A percentile compares a stretch with the other conserved stretches of the same genome.
Evolutionary conservation across 1,140 invertebrate species (phyloP).

Genomic region (Centruroides sculpturatus): DNA sequence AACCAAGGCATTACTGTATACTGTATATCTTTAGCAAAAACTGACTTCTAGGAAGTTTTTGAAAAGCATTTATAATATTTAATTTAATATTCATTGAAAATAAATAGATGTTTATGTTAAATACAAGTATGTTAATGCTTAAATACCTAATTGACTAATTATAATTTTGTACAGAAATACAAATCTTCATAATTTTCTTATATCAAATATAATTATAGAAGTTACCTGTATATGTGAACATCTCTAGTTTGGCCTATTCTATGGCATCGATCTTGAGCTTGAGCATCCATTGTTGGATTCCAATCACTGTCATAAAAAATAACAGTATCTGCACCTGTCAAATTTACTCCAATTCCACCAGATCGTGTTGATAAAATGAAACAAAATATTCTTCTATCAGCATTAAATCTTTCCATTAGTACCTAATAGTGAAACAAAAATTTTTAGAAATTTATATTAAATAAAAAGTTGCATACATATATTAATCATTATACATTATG

Average conservation of each 20-base stretch:
- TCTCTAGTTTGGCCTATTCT: constrained; percentile 98
- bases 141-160: too few relatives aligned
- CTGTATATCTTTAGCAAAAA: too few relatives aligned
- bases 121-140: too few relatives aligned
- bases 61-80: too few relatives aligned
- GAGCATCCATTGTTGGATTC: constrained; percentile 99
- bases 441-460: too few relatives aligned
- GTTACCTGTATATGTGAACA: constrained; percentile 89
- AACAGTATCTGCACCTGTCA: constrained; percentile 98
- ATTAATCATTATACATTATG: too few relatives aligned
- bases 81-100: too few relatives aligned
- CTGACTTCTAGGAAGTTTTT: too few relatives aligned
- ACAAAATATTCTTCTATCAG: constrained; percentile 84
- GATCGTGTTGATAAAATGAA: constrained; percentile 97
- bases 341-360: constrained; percentile 95
- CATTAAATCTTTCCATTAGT: constrained; percentile 96
- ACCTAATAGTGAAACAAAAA: constrained; percentile 32
- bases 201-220: constrained; percentile 1
- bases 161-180: background rate
- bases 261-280: constrained; percentile 94
- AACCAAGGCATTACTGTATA: too few relatives aligned
- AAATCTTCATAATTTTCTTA: background rate
- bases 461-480: too few relatives aligned
- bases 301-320: constrained; percentile 99
- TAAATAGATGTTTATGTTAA: too few relatives aligned